Evolutionary conservation across 2,797 vertebrate genomes (phyloP), one percentile per base, ranked within the genome.

Genomic region (Hippocampus kuda): DNA sequence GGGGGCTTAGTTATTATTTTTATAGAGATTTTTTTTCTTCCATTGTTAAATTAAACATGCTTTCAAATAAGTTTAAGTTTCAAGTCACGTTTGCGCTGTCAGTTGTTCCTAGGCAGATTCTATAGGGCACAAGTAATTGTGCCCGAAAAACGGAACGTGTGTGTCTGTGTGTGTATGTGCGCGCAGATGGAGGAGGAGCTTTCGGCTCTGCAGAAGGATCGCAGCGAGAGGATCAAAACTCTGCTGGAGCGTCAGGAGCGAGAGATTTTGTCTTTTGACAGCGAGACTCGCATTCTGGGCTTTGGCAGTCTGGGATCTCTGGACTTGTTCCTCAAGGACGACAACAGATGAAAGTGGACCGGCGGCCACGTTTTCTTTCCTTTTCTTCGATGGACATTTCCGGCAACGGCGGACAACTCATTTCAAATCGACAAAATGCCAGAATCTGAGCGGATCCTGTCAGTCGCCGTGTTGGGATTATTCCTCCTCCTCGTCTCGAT

Each of bases 291-390:
- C 91, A 91, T 93, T 90, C 90, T 96, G 82, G 84, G 89, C 71
- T 89, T 88, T 54, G 94, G 93, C 79, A 95, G 94, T 92, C 90
- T 94, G 90, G 93, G 93, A 84, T 92, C 93, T 67, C 92, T 96
- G 92, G 94, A 95, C 82, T 94, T 60, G 15, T 60, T 94, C 93
- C 91, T 93, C 91, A 96, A 95, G 93, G 93, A 95, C 92, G 94
- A 95, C 91, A 92, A 93, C 90, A 96, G 94, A 95, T 95, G 93
- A 96, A 91, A 92, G 92, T 85, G 92, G 91, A 87, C 81, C 91
- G 93, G 92, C 93, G 89, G 89, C 91, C 92, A 90, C 91, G 91
- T 92, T 79, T 92, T 91, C 91, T 88, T 91, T 91, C 91, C 91
- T 91, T 93, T 88, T 91, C 81, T 88, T 84, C 44, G 1, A 7